phyloP scores from a whole-genome alignment of 2,888 invertebrate species.

The Litoditis marina region DNA sequence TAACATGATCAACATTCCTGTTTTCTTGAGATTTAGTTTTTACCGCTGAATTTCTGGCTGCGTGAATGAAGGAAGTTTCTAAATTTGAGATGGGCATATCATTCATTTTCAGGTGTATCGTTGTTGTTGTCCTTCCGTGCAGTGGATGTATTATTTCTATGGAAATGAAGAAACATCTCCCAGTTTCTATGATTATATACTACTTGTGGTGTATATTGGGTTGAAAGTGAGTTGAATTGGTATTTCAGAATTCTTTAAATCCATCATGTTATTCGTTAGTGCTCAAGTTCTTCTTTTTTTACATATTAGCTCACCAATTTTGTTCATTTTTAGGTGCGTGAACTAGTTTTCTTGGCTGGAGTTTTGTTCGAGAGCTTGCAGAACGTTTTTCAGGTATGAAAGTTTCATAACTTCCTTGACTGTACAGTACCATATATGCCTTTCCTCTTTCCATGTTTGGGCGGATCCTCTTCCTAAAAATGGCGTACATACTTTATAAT shows the following conservation, averaged over 20 bases:
- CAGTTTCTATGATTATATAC: not conserved
- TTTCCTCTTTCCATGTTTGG: too few species aligned
- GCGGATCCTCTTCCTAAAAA: too few species aligned
- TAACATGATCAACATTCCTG: not conserved
- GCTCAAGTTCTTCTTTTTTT: not conserved
- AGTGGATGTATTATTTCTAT: conserved; percentile 9
- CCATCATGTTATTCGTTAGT: not conserved
- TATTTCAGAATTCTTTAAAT: conserved; percentile 1
- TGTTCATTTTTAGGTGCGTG: conserved; percentile 8
- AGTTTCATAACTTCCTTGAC: too few species aligned
- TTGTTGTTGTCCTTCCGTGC: not conserved
- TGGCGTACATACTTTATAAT: too few species aligned
- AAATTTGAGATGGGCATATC: too few species aligned
- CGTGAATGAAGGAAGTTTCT: too few species aligned
- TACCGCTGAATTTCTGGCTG: too few species aligned
- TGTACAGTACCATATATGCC: too few species aligned
- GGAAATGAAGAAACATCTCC: not conserved
- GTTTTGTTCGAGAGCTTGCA: not conserved
- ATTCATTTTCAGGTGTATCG: conserved; percentile 12
- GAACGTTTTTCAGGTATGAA: conserved; percentile 3
- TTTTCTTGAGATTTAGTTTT: not conserved
- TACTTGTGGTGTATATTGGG: not conserved
- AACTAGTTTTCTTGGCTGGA: not conserved
- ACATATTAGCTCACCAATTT: not conserved
- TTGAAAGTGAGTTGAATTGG: not conserved